Evolutionary conservation across 2,888 invertebrate genomes (phyloP).

Genomic region (Acleris emargana): DNA sequence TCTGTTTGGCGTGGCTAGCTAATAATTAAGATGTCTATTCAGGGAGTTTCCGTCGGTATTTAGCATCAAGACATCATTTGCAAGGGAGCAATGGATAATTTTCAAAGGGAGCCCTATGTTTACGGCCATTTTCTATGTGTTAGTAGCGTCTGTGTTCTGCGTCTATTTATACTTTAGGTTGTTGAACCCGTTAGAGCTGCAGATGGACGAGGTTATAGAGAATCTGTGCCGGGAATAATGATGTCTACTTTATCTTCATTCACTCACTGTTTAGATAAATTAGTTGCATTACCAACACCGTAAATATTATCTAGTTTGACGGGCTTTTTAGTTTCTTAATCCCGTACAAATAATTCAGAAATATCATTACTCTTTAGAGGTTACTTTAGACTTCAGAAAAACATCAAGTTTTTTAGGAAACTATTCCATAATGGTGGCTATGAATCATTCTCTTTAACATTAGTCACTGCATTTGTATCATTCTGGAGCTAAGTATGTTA

Average conservation of each 20-base stretch:
- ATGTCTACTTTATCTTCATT: slow-evolving; percentile 20
- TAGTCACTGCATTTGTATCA: background rate
- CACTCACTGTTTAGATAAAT: slow-evolving; percentile 1
- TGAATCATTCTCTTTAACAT: background rate
- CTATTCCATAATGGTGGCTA: background rate
- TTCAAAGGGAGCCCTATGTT: slow-evolving; percentile 52
- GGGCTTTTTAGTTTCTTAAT: background rate
- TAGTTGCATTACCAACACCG: background rate
- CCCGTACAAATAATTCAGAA: no score
- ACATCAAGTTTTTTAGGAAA: background rate
- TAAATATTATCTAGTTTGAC: background rate
- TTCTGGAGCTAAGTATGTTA: no score
- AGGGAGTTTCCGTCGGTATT: slow-evolving; percentile 8
- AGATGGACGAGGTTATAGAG: slow-evolving; percentile 40
- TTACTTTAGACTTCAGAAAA: no score
- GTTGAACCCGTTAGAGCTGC: slow-evolving; percentile 64
- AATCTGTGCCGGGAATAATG: slow-evolving; percentile 29
- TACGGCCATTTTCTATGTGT: slow-evolving; percentile 55
- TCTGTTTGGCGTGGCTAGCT: background rate
- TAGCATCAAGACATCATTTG: slow-evolving; percentile 5
- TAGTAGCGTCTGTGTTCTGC: slow-evolving; percentile 56
- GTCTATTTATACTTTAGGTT: slow-evolving; percentile 77
- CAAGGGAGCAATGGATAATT: slow-evolving; percentile 36
- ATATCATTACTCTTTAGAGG: no score
- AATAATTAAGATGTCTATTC: slow-evolving; percentile 5